Conservation (phyloP, 2,113 vertebrate species). For the Danionella cerebrum region DNA sequence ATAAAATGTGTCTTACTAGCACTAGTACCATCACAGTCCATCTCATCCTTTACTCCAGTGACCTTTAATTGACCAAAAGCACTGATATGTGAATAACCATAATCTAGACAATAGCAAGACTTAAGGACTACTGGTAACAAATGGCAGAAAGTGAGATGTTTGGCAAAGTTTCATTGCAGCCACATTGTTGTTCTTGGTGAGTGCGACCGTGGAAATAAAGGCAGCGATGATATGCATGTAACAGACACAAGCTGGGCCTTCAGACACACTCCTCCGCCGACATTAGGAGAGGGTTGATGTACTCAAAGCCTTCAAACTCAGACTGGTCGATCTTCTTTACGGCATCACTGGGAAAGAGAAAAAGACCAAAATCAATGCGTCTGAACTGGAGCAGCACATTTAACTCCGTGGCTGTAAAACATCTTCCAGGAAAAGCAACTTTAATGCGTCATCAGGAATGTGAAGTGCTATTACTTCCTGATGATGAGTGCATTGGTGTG, state of each 20-base stretch:
- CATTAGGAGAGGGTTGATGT: slow-evolving; percentile 98
- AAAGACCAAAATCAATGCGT: slow-evolving; percentile 8
- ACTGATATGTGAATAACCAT: slow-evolving; percentile 55
- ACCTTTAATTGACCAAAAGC: slow-evolving; percentile 47
- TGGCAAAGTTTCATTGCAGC: slow-evolving; percentile 50
- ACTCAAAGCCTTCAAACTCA: slow-evolving; percentile 98
- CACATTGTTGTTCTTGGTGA: not conserved
- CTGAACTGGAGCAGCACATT: too few relatives aligned
- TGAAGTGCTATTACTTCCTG: not conserved
- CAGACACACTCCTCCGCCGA: slow-evolving; percentile 98
- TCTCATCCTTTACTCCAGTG: slow-evolving; percentile 30
- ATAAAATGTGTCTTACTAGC: slow-evolving; percentile 49
- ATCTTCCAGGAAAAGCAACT: not conserved
- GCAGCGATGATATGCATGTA: slow-evolving; percentile 34
- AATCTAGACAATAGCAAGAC: slow-evolving; percentile 48
- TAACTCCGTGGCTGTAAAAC: not conserved
- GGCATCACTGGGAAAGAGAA: slow-evolving; percentile 70
- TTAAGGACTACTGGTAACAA: slow-evolving; percentile 69
- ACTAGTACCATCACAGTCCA: slow-evolving; percentile 21
- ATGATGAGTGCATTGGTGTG: not conserved
- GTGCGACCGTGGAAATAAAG: slow-evolving; percentile 49
- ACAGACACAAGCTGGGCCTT: slow-evolving; percentile 36
- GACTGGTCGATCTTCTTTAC: slow-evolving; percentile 99
- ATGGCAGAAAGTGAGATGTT: slow-evolving; percentile 66
- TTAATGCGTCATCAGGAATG: not conserved